phyloP scores from a whole-genome alignment of 1,140 invertebrate species.

The Apis mellifera region DNA sequence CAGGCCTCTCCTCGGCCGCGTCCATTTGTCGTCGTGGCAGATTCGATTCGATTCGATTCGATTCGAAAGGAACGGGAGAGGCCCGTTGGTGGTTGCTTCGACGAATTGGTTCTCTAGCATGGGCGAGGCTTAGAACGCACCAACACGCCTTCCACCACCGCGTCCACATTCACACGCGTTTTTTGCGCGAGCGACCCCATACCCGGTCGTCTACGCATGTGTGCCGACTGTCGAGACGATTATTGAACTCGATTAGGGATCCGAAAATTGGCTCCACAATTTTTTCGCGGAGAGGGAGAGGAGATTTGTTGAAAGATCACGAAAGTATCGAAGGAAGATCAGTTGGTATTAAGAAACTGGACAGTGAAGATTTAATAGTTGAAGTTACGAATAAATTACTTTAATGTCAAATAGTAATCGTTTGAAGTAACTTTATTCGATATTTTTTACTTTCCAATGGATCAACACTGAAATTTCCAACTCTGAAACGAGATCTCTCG shows the following conservation, averaged over 20 bases:
- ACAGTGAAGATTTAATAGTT: too few species aligned
- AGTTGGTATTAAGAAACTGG: too few species aligned
- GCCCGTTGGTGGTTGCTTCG: constrained; percentile 31
- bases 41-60: constrained; percentile 33
- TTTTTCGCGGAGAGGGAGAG: too few species aligned
- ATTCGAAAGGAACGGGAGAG: constrained; percentile 54
- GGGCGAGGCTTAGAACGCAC: constrained; percentile 57
- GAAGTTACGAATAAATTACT: too few species aligned
- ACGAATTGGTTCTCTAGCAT: constrained; percentile 57
- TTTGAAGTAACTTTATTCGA: too few species aligned
- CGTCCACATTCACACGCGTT: constrained; percentile 25
- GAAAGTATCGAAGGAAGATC: too few species aligned
- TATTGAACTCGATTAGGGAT: not conserved
- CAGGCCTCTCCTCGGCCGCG: not conserved
- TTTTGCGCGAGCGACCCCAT: constrained; percentile 34
- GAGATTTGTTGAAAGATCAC: too few species aligned
- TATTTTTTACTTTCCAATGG: too few species aligned
- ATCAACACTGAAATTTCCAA: too few species aligned
- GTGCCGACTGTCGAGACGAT: constrained; percentile 14
- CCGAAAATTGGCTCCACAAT: not conserved
- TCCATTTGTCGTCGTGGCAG: constrained; percentile 62
- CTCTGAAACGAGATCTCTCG: too few species aligned
- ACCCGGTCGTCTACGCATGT: constrained; percentile 4
- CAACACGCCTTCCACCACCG: not conserved
- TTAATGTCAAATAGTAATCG: too few species aligned